phyloP scores from a whole-genome alignment of 2,113 vertebrate species.

The Apteryx mantelli region DNA sequence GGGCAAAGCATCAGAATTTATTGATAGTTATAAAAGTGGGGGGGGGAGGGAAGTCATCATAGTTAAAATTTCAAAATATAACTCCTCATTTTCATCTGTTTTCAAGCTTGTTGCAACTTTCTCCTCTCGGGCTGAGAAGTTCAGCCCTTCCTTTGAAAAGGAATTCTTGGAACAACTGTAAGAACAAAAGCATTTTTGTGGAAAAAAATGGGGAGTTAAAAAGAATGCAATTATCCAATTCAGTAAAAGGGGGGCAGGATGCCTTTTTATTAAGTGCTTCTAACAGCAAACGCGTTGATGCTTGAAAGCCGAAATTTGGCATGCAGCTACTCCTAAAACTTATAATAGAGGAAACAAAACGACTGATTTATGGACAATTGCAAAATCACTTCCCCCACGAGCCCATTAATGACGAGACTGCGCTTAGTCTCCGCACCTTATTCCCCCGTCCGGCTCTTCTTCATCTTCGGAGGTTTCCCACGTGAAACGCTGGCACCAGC shows the following conservation, averaged over 20 bases:
- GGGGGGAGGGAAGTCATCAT: background rate
- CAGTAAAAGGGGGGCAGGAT: background rate
- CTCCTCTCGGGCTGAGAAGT: background rate
- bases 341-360: slow-evolving; percentile 25
- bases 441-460: background rate
- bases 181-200: background rate
- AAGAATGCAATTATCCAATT: background rate
- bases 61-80: background rate
- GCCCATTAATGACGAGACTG: background rate
- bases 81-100: background rate
- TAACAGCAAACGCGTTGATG: background rate
- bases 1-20: slow-evolving; percentile 16
- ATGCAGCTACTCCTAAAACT: background rate
- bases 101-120: background rate
- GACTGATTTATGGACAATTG: slow-evolving; percentile 35
- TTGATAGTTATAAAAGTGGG: slow-evolving; percentile 8
- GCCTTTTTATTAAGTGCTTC: background rate
- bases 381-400: slow-evolving; percentile 31
- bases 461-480: background rate
- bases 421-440: background rate
- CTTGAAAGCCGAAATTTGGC: slow-evolving; percentile 44
- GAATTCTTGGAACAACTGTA: background rate
- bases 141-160: background rate
- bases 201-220: background rate
- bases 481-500: too few species aligned